Evolutionary conservation across 2,888 invertebrate species (phyloP).

Genomic region (Nomada ferruginata): DNA sequence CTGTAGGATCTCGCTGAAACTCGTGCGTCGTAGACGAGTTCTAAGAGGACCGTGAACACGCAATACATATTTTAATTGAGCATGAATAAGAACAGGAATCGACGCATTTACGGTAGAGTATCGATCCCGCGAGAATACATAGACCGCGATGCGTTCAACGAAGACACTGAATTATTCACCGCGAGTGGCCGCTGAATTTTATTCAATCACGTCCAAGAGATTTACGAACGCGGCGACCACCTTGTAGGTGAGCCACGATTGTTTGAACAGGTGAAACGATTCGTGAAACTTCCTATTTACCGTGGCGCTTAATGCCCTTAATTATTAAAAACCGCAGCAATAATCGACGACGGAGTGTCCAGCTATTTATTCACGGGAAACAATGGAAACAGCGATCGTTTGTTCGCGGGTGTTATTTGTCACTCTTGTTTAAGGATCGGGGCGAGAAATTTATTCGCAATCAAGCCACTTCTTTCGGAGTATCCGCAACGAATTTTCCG

Average conservation of each 20-base stretch:
- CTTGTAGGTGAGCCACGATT: constrained; percentile 12
- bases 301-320: no score
- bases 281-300: not conserved
- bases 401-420: no score
- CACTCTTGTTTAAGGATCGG: no score
- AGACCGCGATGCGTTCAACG: constrained; percentile 22
- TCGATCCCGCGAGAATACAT: constrained; percentile 42
- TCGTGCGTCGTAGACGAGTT: no score
- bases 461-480: no score
- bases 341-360: no score
- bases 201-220: constrained; percentile 62
- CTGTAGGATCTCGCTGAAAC: no score
- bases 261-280: constrained; percentile 53
- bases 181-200: constrained; percentile 59
- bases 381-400: no score
- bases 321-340: no score
- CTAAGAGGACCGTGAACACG: not conserved
- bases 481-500: no score
- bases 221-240: constrained; percentile 24
- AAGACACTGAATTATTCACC: constrained; percentile 60
- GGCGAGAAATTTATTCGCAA: no score
- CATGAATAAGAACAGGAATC: constrained; percentile 29
- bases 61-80: constrained; percentile 51
- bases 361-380: no score
- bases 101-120: constrained; percentile 36